phyloP scores from a whole-genome alignment of 2,113 vertebrate species.

The Morone saxatilis region DNA sequence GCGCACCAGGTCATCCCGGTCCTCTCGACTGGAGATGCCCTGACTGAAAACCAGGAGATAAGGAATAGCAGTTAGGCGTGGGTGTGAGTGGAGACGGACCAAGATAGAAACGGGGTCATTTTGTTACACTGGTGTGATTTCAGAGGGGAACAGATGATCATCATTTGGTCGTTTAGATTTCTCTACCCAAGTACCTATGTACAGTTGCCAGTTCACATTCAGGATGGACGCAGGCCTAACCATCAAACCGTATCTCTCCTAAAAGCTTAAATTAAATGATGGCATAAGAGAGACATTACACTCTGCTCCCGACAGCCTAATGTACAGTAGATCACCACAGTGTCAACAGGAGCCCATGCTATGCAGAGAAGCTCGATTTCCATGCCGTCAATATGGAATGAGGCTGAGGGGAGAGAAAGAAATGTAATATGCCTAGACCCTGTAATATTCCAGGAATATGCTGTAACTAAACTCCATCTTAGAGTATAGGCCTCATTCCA shows the following conservation, averaged over 20 bases:
- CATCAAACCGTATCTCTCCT: background rate
- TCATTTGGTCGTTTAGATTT: background rate
- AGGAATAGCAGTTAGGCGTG: background rate
- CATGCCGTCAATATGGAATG: constrained; percentile 36
- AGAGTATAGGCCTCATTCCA: constrained; percentile 11
- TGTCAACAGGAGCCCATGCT: background rate
- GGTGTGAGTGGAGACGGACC: background rate
- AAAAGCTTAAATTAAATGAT: constrained; percentile 20
- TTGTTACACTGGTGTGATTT: background rate
- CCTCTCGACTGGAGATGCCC: constrained; percentile 82
- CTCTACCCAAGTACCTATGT: background rate
- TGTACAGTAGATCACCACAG: constrained; percentile 19
- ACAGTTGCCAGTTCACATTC: background rate
- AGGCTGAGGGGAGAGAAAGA: constrained; percentile 9
- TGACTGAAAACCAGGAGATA: constrained; percentile 76
- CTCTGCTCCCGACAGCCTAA: background rate
- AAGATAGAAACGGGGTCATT: constrained; percentile 25
- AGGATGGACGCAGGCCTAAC: background rate
- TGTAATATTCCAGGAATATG: constrained; percentile 54
- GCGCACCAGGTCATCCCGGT: constrained; percentile 86
- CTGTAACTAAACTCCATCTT: constrained; percentile 38
- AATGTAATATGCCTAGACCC: constrained; percentile 41
- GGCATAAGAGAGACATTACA: background rate
- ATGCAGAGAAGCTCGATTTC: constrained; percentile 40
- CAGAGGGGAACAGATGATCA: background rate